Percentiles rank a stretch among this genome's conserved stretches.
These are phyloP conservation scores for Crotalus tigris DNA, from an alignment of 2,113 vertebrate genomes.

Conservation along the genomic window DNA sequence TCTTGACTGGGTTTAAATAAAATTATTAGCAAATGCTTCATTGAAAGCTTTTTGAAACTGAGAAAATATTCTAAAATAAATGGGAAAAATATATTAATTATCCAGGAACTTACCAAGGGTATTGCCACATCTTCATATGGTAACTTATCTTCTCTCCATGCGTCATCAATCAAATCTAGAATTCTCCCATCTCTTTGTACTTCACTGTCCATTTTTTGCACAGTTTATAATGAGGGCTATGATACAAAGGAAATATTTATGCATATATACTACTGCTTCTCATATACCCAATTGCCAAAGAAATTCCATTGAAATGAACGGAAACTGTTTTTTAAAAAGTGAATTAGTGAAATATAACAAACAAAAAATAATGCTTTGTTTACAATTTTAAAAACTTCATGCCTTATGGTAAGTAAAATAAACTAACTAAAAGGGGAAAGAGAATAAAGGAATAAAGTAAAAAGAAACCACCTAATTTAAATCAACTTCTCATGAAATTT, in stretches of 20 bases:
- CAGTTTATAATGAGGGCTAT: slow-evolving; percentile 29
- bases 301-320: not conserved
- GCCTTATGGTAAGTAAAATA: not conserved
- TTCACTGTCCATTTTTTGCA: slow-evolving; percentile 88
- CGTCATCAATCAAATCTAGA: slow-evolving; percentile 94
- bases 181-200: slow-evolving; percentile 94
- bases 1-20: not conserved
- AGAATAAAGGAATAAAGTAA: not conserved
- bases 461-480: not conserved
- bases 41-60: not conserved
- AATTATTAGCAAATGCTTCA: not conserved
- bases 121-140: slow-evolving; percentile 96
- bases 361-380: not conserved
- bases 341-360: not conserved
- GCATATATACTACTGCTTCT: not conserved
- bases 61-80: not conserved
- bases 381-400: not conserved
- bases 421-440: not conserved
- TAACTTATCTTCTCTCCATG: slow-evolving; percentile 93
- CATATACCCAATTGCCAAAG: not conserved
- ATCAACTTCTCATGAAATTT: not conserved
- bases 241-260: slow-evolving; percentile 8
- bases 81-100: not conserved
- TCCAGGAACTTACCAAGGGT: slow-evolving; percentile 80
- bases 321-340: not conserved